phyloP scores from a whole-genome alignment of 2,888 invertebrate species.

The Melinaea marsaeus region DNA sequence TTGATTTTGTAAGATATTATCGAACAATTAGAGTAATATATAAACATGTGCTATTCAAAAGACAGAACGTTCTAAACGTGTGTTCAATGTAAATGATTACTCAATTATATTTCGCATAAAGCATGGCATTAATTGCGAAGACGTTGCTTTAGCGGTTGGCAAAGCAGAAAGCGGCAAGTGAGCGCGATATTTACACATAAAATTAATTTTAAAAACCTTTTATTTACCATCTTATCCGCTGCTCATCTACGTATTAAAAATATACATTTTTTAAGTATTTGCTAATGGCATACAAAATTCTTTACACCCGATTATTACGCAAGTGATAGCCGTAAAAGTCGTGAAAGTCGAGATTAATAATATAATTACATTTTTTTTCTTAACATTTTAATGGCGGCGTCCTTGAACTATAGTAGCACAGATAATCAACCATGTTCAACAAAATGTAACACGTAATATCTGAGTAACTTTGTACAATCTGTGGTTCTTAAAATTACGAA shows the following conservation, averaged over 20 bases:
- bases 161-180: slow-evolving; percentile 67
- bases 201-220: slow-evolving; percentile 31
- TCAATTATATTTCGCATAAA: slow-evolving; percentile 52
- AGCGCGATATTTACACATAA: slow-evolving; percentile 35
- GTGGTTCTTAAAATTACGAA: background rate
- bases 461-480: slow-evolving; percentile 4
- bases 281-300: slow-evolving; percentile 15
- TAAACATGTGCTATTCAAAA: background rate
- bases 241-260: slow-evolving; percentile 15
- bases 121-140: slow-evolving; percentile 52
- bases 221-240: slow-evolving; percentile 26
- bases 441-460: slow-evolving; percentile 14
- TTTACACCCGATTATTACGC: slow-evolving; percentile 14
- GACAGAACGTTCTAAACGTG: background rate
- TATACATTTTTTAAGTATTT: slow-evolving; percentile 8
- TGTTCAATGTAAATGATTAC: slow-evolving; percentile 45
- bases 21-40: no score
- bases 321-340: slow-evolving; percentile 22
- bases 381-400: slow-evolving; percentile 41
- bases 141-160: slow-evolving; percentile 39
- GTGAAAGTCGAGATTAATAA: slow-evolving; percentile 24
- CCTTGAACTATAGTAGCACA: slow-evolving; percentile 62
- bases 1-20: no score
- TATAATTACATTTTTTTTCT: slow-evolving; percentile 16
- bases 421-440: slow-evolving; percentile 32